Evolutionary conservation across 2,797 vertebrate genomes (phyloP).

Genomic region (Acrossocheilus fasciatus): DNA sequence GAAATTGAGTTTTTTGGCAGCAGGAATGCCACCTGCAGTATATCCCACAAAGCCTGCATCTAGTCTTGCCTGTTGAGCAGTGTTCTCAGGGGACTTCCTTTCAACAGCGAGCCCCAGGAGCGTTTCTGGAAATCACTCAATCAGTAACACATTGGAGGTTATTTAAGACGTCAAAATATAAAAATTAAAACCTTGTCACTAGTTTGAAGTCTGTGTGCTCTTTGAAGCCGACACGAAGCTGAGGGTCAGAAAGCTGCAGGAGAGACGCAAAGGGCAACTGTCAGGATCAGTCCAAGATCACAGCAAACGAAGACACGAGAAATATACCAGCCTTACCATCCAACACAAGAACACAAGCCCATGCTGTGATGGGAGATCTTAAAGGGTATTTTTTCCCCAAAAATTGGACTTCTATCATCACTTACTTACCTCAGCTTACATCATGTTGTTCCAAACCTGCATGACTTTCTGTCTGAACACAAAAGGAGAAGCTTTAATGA

Average conservation of each 20-base stretch:
- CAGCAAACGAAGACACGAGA: not conserved
- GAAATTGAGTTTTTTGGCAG: not conserved
- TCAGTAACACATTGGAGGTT: not conserved
- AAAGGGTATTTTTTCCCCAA: not conserved
- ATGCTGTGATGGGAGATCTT: not conserved
- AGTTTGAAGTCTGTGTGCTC: not conserved
- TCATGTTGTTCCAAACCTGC: not conserved
- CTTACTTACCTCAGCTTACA: not conserved
- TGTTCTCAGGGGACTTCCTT: not conserved
- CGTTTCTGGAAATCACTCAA: conserved; percentile 1
- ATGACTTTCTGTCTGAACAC: not conserved
- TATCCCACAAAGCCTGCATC: conserved; percentile 1
- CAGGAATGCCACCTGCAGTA: conserved; percentile 13
- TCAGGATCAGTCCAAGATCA: conserved; percentile 17
- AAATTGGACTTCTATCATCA: not conserved
- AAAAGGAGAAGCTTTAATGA: not conserved
- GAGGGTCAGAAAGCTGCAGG: conserved; percentile 7
- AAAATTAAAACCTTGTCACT: conserved; percentile 6
- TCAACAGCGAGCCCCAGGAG: not conserved
- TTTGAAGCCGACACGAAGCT: conserved; percentile 19
- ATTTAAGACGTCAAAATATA: conserved; percentile 1
- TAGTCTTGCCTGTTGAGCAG: not conserved
- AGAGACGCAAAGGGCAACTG: conserved; percentile 37
- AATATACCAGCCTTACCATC: not conserved
- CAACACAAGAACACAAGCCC: not conserved